A percentile compares a stretch with the other conserved stretches of the same genome.
Evolutionary conservation across 2,113 vertebrate species (phyloP).

Genomic region (Anhinga anhinga): DNA sequence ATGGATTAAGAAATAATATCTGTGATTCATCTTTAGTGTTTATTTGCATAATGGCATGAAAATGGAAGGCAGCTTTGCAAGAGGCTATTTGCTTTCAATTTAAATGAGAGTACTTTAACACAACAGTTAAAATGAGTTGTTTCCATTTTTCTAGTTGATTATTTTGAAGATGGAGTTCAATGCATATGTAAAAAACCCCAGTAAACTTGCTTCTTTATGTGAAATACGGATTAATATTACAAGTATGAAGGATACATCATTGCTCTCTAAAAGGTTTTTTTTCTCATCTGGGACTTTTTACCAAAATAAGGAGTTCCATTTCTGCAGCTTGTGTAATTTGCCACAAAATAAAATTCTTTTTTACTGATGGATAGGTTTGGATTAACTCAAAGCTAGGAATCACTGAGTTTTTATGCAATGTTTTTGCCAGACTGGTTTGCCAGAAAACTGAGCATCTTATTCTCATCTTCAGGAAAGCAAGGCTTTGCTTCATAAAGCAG

Average conservation of each 20-base stretch:
- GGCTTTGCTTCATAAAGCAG: not conserved
- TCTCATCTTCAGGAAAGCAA: not conserved
- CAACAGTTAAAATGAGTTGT: slow-evolving; percentile 22
- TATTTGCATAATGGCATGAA: slow-evolving; percentile 61
- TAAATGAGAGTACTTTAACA: slow-evolving; percentile 33
- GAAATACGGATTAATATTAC: not conserved
- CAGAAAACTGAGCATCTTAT: not conserved
- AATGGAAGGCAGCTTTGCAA: not conserved
- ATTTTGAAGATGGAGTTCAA: slow-evolving; percentile 9
- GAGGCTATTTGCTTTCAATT: slow-evolving; percentile 17
- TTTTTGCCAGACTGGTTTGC: not conserved
- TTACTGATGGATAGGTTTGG: not conserved
- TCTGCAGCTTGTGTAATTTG: not conserved
- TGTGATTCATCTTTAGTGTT: slow-evolving; percentile 4
- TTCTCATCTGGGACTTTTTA: not conserved
- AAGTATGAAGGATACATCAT: not conserved
- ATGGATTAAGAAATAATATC: slow-evolving; percentile 50
- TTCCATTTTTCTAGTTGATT: slow-evolving; percentile 37
- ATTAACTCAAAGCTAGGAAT: not conserved
- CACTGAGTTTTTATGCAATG: not conserved
- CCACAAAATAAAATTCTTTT: not conserved
- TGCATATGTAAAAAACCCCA: not conserved
- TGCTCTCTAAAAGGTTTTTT: not conserved
- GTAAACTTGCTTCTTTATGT: not conserved
- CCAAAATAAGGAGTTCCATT: not conserved